Evolutionary conservation across 2,888 invertebrate species (phyloP).

Genomic region (Idaea biselata): DNA sequence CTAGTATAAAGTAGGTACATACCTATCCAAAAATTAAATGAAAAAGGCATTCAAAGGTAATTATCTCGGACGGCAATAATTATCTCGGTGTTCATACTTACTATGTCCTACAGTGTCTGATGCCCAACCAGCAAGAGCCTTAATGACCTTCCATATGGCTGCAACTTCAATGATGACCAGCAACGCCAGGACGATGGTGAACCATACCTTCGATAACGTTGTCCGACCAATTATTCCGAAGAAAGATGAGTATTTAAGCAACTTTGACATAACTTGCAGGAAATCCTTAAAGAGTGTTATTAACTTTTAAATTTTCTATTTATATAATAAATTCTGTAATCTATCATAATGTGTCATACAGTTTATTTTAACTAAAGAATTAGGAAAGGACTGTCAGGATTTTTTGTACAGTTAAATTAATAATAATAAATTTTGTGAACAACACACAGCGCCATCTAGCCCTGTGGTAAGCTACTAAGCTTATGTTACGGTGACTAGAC

Average conservation of each 20-base stretch:
- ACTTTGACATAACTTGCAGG: constrained; percentile 40
- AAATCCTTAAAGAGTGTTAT: constrained; percentile 41
- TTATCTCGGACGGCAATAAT: no score
- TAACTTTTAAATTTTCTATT: constrained; percentile 1
- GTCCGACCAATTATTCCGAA: constrained; percentile 49
- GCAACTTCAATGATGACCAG: constrained; percentile 38
- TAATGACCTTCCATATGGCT: constrained; percentile 56
- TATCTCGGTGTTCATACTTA: no score
- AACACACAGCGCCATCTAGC: no score
- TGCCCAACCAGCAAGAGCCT: constrained; percentile 54
- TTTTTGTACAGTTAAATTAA: no score
- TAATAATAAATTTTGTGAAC: no score
- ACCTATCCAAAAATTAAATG: neutral
- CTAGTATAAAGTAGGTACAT: no score
- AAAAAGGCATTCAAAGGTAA: no score
- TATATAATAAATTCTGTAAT: no score
- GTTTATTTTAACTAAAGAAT: constrained; percentile 1
- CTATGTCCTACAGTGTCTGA: constrained; percentile 46
- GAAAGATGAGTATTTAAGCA: constrained; percentile 43
- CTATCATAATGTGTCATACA: no score
- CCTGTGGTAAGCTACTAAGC: no score
- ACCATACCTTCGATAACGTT: constrained; percentile 45
- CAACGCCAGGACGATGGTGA: constrained; percentile 32
- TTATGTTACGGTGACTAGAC: no score
- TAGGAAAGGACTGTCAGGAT: no score